Base-by-base conservation (phyloP, 2,888 invertebrate species). In the Noctuana brunneofusca region DNA sequence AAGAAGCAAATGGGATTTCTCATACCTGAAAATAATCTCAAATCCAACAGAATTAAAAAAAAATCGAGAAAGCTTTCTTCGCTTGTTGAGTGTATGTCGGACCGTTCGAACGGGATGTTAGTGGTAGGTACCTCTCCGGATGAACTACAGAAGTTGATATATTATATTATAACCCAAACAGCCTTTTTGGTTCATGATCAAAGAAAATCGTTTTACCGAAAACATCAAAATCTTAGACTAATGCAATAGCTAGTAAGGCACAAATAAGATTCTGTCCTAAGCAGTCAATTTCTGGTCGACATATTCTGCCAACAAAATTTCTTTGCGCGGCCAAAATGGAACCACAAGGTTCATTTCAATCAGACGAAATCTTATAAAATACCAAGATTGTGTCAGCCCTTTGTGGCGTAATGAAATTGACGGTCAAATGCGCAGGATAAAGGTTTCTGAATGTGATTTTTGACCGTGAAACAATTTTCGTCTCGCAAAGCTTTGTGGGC, bases 201-300 rank as follows among this genome's bases (percentile, higher is more conserved):
- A 16, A 43, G 14, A 3, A 43, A 43, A 14, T 16, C 16, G 41
- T 8, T 43, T 16, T 16, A 2, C 14, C 16, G 1, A 8, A 43
- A 43, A 16, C n/a, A 43, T 43, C 41, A 43, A 16, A 16, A 9
- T 43, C 41, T 16, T n/a, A 16, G 41, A 5, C 4, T 43, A 16
- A 43, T 3, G 41, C 16, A n/a, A 43, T 43, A 16, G 16, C 32
- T 38, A 12, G 67, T 66, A 57, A 67, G 64, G 64, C 63, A 32
- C 49, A 63, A 67, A 66, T 57, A 66, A 64, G 1, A 65, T 56
- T 50, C 56, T 16, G 48, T 65, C 62, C 55, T 55, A 62, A 58
- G 41, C 54, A 55, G 50, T 3, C 41, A 60, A 64, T 64, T 65
- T 59, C 57, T 52, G 54, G 49, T 59, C 32, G 55, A 58, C 41